Evolutionary conservation across 2,888 invertebrate species (phyloP).

Genomic region (Calliopum simillimum): DNA sequence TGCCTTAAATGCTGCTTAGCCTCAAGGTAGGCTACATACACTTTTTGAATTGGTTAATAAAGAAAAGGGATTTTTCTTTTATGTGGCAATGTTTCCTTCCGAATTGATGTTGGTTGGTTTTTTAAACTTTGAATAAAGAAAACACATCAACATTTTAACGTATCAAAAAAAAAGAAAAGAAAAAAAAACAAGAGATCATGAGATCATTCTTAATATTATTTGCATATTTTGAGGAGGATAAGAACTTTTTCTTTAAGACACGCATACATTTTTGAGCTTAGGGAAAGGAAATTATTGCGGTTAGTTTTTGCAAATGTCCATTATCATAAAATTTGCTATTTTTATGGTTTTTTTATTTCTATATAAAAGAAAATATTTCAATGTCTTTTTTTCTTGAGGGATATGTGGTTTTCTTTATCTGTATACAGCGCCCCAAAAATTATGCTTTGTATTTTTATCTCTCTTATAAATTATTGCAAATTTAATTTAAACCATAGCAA

Average conservation of each 20-base stretch:
- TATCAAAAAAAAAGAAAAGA: too few relatives aligned
- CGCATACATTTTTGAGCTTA: neutral
- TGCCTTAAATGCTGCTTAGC: neutral
- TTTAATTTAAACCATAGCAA: too few relatives aligned
- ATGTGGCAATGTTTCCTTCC: conserved; percentile 6
- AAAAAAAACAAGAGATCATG: neutral
- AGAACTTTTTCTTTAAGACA: neutral
- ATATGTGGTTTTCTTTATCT: too few relatives aligned
- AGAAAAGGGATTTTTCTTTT: neutral
- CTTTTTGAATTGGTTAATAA: neutral
- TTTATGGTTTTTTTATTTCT: too few relatives aligned
- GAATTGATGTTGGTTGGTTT: neutral
- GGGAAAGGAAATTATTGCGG: neutral
- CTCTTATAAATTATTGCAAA: too few relatives aligned
- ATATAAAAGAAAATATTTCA: too few relatives aligned
- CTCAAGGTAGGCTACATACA: conserved; percentile 16
- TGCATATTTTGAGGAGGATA: conserved; percentile 13
- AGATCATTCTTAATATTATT: conserved; percentile 11
- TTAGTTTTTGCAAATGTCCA: conserved; percentile 1
- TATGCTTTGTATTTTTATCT: too few relatives aligned
- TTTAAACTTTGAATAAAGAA: neutral
- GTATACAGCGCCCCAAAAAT: too few relatives aligned
- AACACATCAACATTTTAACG: neutral
- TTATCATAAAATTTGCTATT: conserved; percentile 12
- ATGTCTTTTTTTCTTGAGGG: too few relatives aligned